A percentile compares a stretch with the other conserved stretches of the same genome.
These are phyloP conservation scores for Eupithecia insigniata DNA, from an alignment of 2,888 invertebrate genomes.

Conservation along the genomic window DNA sequence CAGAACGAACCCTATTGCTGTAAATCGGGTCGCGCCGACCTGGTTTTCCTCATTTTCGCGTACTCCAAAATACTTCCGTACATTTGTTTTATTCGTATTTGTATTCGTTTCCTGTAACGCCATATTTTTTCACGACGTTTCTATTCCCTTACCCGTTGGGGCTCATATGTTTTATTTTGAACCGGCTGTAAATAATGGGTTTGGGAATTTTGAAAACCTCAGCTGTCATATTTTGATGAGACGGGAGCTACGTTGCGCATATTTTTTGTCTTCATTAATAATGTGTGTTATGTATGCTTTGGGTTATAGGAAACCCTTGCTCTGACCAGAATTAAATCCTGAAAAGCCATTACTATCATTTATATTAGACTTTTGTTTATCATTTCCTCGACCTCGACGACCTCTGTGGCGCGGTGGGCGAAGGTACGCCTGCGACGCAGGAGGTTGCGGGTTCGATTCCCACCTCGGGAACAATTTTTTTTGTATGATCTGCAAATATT, in stretches of 20 bases:
- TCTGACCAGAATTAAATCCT: background rate
- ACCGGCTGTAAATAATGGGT: slow-evolving; percentile 44
- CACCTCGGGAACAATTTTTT: too few species aligned
- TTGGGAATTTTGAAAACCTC: slow-evolving; percentile 45
- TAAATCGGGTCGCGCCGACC: slow-evolving; percentile 62
- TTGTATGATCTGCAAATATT: too few species aligned
- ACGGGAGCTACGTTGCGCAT: background rate
- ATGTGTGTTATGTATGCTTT: background rate
- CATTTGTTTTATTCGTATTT: slow-evolving; percentile 80
- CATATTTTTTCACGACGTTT: slow-evolving; percentile 75
- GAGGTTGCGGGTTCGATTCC: too few species aligned
- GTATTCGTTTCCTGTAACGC: slow-evolving; percentile 80
- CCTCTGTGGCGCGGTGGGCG: too few species aligned
- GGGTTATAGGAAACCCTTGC: background rate
- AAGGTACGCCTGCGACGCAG: too few species aligned
- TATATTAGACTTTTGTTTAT: background rate
- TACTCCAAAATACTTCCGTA: slow-evolving; percentile 68
- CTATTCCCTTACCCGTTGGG: slow-evolving; percentile 56
- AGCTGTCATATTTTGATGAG: slow-evolving; percentile 41
- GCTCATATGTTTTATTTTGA: slow-evolving; percentile 49
- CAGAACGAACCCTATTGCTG: slow-evolving; percentile 51
- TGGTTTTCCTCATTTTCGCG: slow-evolving; percentile 77
- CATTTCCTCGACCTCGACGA: too few species aligned
- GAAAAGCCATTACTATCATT: background rate
- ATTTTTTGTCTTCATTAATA: background rate